These are phyloP conservation scores for Melinopterus prodromus DNA, from an alignment of 2,888 invertebrate genomes.

Conservation along the genomic window DNA sequence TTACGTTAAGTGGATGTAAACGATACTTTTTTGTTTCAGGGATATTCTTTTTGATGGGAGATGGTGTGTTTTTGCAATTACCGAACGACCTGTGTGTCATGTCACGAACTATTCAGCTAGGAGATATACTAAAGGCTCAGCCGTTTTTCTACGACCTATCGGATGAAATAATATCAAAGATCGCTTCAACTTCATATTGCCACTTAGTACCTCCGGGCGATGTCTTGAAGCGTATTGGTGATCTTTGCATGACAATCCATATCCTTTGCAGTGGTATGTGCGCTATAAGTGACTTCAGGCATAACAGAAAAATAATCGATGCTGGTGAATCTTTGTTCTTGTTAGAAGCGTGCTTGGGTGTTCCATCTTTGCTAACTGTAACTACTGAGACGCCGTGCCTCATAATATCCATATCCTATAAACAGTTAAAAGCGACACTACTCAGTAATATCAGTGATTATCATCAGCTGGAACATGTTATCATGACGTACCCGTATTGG, in stretches of 20 bases:
- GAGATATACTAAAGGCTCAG: conserved; percentile 19
- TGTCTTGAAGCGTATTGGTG: conserved; percentile 43
- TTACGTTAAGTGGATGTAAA: too few relatives aligned
- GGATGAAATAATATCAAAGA: conserved; percentile 34
- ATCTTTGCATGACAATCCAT: conserved; percentile 44
- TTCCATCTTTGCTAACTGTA: conserved; percentile 42
- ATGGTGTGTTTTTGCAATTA: conserved; percentile 18
- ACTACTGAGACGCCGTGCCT: conserved; percentile 43
- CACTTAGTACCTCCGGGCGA: conserved; percentile 42
- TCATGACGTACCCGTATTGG: conserved; percentile 6
- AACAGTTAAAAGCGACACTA: conserved; percentile 23
- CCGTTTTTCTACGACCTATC: conserved; percentile 31
- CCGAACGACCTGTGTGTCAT: conserved; percentile 29
- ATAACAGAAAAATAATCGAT: conserved; percentile 32
- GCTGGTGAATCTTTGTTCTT: conserved; percentile 40
- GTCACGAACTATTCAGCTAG: conserved; percentile 27
- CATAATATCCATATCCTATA: conserved; percentile 31
- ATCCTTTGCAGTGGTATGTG: conserved; percentile 45
- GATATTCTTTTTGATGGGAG: conserved; percentile 23
- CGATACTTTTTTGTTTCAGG: background rate
- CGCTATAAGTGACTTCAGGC: conserved; percentile 34
- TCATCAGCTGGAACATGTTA: conserved; percentile 6
- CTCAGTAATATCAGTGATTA: conserved; percentile 22
- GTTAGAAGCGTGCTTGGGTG: conserved; percentile 41
- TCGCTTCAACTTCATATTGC: conserved; percentile 37